A percentile compares a stretch with the other conserved stretches of the same genome.
Conservation (phyloP, 2,797 vertebrate genomes). For the Holocentrus rufus region DNA sequence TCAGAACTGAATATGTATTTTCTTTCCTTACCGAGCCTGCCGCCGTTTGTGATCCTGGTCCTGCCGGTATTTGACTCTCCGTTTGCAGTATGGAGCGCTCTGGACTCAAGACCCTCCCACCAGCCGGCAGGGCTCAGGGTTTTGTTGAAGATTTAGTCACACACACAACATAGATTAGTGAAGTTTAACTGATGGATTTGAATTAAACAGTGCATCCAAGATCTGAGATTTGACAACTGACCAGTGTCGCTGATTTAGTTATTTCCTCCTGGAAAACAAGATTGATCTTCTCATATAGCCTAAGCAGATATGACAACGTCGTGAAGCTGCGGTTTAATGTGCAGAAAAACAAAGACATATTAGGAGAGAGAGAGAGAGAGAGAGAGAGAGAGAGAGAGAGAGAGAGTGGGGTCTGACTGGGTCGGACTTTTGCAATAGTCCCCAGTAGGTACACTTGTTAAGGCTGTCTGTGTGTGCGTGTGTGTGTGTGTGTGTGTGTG, state of each 20-base stretch:
- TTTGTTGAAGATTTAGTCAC: slow-evolving; percentile 39
- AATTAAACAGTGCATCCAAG: too few species aligned
- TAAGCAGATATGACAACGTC: slow-evolving; percentile 16
- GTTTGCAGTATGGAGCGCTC: slow-evolving; percentile 14
- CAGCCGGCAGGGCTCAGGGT: slow-evolving; percentile 7
- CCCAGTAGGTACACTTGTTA: slow-evolving; percentile 37
- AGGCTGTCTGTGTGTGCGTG: slow-evolving; percentile 2
- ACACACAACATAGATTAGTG: not conserved
- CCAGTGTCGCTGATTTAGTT: not conserved
- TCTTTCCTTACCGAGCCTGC: slow-evolving; percentile 45
- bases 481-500: slow-evolving; percentile 21
- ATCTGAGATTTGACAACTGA: not conserved
- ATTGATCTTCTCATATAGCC: not conserved
- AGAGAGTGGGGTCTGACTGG: not conserved
- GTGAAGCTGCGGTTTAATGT: slow-evolving; percentile 18
- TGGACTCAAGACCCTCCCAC: slow-evolving; percentile 21
- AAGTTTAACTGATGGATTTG: slow-evolving; percentile 1
- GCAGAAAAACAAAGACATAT: slow-evolving; percentile 44
- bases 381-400: slow-evolving; percentile 11
- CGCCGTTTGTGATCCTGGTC: slow-evolving; percentile 16
- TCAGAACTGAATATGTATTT: not conserved
- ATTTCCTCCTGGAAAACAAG: not conserved
- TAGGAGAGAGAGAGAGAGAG: slow-evolving; percentile 36
- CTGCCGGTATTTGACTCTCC: slow-evolving; percentile 25
- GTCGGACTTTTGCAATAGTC: not conserved